Base-by-base conservation (phyloP, 2,888 invertebrate species). In the Schrankia costaestrigalis region DNA sequence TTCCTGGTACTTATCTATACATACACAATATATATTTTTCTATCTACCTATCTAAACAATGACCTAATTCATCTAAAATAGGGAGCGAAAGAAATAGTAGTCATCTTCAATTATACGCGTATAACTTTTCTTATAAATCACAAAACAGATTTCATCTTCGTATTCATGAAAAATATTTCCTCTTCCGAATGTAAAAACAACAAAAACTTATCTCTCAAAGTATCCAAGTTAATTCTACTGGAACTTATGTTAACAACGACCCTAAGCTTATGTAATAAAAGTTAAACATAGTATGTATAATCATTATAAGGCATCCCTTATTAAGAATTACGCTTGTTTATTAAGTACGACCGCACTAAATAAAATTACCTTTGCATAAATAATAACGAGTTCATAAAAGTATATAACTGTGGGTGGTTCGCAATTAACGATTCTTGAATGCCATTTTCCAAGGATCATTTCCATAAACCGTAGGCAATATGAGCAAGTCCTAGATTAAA, bases 401-500 rank as follows among this genome's bases (percentile, higher is more conserved):
- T 36, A 46, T 38, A 42, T 40, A 61, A 45, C 62, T 65, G 75
- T 78, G 75, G 76, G 71, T 71, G 75, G 77, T 60, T 58, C 11
- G 26, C 13, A 75, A 75, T 77, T 74, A 76, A 65, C 63, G 62
- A 68, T 71, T 58, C 65, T 60, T 66, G 58, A 69, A 71, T 70
- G 65, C 55, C 57, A 33, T 59, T 70, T 63, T 70, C 65, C 62
- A 56, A 63, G 55, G 41, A 48, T 69, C 45, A 74, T 78, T 75
- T 68, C 63, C 71, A 79, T 80, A 78, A 78, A 71, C 63, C 68
- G 63, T 61, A 67, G 48, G 64, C 64, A 62, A 69, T 70, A 72
- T 57, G 71, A 69, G 61, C 52, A 35, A 52, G 48, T 51, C 44
- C 60, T 67, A 70, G 65, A 76, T 79, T 74, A 74, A 66, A 64